Percentiles rank a stretch among this genome's conserved stretches.
These are phyloP conservation scores for Tryphoninae sp. DNA, from an alignment of 2,888 invertebrate genomes.

Conservation along the genomic window DNA sequence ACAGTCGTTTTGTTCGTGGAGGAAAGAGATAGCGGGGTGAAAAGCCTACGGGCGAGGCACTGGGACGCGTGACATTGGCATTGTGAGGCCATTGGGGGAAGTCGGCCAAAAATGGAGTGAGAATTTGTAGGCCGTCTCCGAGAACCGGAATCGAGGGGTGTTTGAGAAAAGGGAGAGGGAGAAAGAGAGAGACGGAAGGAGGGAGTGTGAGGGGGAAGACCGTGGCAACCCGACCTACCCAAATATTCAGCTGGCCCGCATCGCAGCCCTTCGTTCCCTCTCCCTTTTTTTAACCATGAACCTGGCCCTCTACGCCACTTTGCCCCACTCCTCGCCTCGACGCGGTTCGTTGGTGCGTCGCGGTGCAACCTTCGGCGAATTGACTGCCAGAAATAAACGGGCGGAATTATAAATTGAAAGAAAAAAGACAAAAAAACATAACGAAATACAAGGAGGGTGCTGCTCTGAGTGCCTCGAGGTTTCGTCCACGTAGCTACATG, in stretches of 20 bases:
- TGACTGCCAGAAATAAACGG: conserved; percentile 14
- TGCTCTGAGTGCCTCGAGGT: conserved; percentile 14
- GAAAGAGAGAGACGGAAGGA: background rate
- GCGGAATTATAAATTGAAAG: background rate
- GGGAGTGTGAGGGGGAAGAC: background rate
- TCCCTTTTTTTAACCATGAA: conserved; percentile 49
- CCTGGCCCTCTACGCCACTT: conserved; percentile 7
- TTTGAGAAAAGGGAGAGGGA: background rate
- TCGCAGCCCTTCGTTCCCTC: conserved; percentile 20
- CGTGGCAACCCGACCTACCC: conserved; percentile 48
- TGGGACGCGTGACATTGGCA: background rate
- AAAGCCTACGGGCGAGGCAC: background rate
- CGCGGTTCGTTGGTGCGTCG: conserved; percentile 46
- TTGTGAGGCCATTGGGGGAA: background rate
- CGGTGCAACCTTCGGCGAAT: conserved; percentile 35
- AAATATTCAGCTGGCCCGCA: conserved; percentile 36
- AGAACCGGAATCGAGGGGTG: conserved; percentile 1
- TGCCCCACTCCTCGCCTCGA: conserved; percentile 45
- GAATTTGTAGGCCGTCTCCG: conserved; percentile 26
- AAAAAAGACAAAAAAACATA: conserved; percentile 4
- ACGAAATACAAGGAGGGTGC: conserved; percentile 12
- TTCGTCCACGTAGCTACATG: background rate
- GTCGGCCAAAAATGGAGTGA: conserved; percentile 36
- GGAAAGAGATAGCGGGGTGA: conserved; percentile 3
- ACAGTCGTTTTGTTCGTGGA: conserved; percentile 9